Percentiles rank a stretch among this genome's conserved stretches.
These are phyloP conservation scores for Caenorhabditis sp. DNA, from an alignment of 2,888 invertebrate genomes.

Conservation along the genomic window DNA sequence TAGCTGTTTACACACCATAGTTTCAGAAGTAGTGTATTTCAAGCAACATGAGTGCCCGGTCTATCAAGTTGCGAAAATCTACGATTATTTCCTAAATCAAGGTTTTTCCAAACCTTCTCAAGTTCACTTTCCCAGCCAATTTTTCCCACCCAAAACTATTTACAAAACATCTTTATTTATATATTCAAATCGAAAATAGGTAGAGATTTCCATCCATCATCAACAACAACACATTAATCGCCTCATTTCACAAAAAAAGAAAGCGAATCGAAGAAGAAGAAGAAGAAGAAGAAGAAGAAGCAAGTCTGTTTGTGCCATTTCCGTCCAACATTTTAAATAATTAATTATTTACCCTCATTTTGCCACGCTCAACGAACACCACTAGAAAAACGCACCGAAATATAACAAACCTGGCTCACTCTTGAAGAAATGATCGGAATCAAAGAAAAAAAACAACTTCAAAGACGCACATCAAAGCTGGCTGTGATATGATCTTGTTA, in stretches of 20 bases:
- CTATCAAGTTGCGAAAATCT: no score
- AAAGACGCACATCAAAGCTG: conserved; percentile 81
- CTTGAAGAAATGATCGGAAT: no score
- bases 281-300: background rate
- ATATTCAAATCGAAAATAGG: background rate
- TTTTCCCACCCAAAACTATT: background rate
- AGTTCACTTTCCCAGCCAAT: no score
- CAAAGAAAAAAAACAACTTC: background rate
- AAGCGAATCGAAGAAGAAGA: no score
- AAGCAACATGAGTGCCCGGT: no score
- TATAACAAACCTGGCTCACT: background rate
- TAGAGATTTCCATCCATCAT: background rate
- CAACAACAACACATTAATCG: background rate
- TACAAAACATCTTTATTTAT: background rate
- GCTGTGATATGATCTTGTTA: conserved; percentile 90
- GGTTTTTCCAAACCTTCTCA: no score
- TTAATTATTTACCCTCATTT: no score
- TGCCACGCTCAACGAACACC: no score
- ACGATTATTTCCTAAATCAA: no score
- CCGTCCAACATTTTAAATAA: background rate
- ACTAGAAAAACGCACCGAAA: no score
- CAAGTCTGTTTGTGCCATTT: background rate
- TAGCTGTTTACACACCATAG: no score
- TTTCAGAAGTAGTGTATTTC: no score
- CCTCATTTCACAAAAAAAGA: background rate